Evolutionary conservation across 2,797 vertebrate species (phyloP).

Genomic region (Mormyrus hasselquistii): DNA sequence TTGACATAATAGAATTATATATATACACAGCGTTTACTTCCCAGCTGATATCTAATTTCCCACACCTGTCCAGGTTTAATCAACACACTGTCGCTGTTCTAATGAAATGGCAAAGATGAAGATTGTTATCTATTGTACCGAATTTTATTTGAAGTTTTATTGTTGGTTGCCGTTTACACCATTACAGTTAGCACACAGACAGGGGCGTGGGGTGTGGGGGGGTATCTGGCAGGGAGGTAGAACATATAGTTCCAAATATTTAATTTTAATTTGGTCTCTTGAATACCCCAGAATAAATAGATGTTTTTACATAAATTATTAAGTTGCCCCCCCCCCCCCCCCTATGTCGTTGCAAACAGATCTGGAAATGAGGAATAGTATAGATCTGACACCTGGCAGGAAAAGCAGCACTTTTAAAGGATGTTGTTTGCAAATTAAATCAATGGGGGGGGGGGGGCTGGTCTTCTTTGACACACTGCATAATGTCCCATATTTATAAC

Average conservation of each 20-base stretch:
- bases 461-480: background rate
- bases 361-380: background rate
- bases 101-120: background rate
- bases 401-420: background rate
- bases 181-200: background rate
- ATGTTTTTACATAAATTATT: background rate
- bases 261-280: background rate
- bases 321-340: background rate
- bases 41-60: background rate
- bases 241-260: background rate
- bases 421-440: background rate
- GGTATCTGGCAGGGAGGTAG: background rate
- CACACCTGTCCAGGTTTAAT: background rate
- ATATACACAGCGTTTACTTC: background rate
- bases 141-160: background rate
- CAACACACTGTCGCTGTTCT: background rate
- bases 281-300: background rate
- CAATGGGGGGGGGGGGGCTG: background rate
- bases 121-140: background rate
- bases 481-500: background rate
- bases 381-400: background rate
- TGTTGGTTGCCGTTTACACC: background rate
- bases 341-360: background rate
- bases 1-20: background rate
- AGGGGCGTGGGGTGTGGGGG: background rate